Conservation (phyloP, 1,140 invertebrate genomes). For the Aphis gossypii region DNA sequence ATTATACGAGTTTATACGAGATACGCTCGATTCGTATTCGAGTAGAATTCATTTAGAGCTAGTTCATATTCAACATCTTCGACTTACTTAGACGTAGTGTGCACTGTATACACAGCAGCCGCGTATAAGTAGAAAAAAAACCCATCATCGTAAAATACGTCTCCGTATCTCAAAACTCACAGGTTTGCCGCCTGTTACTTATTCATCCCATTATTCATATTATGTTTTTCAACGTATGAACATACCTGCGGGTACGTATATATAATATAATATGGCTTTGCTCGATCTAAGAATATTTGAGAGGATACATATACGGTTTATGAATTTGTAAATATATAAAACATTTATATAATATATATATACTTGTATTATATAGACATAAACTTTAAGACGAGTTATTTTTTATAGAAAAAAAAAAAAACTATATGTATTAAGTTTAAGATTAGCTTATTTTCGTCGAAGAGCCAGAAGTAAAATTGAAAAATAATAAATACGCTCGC, state of each 20-base stretch:
- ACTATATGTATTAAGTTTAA: neutral
- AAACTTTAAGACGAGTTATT: neutral
- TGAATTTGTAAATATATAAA: slow-evolving; percentile 33
- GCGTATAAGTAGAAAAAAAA: neutral
- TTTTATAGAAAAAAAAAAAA: neutral
- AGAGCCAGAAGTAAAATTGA: neutral
- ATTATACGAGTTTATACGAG: neutral
- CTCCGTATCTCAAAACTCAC: slow-evolving; percentile 13
- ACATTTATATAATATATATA: neutral
- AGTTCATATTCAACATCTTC: slow-evolving; percentile 11
- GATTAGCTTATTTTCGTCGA: neutral
- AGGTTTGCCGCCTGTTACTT: slow-evolving; percentile 8
- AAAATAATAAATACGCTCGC: neutral
- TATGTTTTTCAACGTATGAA: neutral
- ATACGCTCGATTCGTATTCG: neutral
- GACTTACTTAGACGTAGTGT: neutral
- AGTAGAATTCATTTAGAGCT: slow-evolving; percentile 2
- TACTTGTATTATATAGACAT: neutral
- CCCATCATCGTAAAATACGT: slow-evolving; percentile 10
- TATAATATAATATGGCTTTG: neutral
- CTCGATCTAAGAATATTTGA: slow-evolving; percentile 1
- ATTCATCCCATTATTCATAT: slow-evolving; percentile 41
- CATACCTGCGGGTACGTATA: neutral
- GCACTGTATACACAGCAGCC: neutral
- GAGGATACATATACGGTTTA: neutral